Evolutionary conservation across 53 echinoderm and acorn worm species (phyloP).

Genomic region (Luidia sarsii): DNA sequence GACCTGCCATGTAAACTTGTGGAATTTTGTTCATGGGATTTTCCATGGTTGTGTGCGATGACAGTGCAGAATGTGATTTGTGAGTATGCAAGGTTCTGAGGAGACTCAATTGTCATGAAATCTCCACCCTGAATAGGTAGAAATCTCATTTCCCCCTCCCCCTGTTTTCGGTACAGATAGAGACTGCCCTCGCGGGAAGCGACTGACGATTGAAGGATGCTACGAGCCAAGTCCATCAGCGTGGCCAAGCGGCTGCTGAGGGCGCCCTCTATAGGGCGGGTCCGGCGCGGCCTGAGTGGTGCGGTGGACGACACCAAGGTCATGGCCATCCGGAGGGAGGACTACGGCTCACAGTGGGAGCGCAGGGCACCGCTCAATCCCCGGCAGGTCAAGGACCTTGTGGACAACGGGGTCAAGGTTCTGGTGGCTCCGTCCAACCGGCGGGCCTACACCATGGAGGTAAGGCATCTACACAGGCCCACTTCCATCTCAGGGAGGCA

Average conservation of each 20-base stretch:
- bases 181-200: too few relatives aligned
- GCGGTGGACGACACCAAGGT: constrained; percentile 1
- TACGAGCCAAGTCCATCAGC: constrained; percentile 18
- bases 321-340: constrained; percentile 87
- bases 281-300: not conserved
- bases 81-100: too few relatives aligned
- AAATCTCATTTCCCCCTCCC: too few relatives aligned
- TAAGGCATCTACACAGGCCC: too few relatives aligned
- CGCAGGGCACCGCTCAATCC: constrained; percentile 90
- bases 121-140: too few relatives aligned
- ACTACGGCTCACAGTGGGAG: constrained; percentile 97
- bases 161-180: too few relatives aligned
- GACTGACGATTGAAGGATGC: constrained; percentile 36
- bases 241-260: not conserved
- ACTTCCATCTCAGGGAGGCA: too few relatives aligned
- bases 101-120: too few relatives aligned
- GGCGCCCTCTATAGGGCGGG: not conserved
- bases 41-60: too few relatives aligned
- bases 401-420: constrained; percentile 88
- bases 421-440: constrained; percentile 90
- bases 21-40: too few relatives aligned
- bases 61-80: too few relatives aligned
- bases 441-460: constrained; percentile 96
- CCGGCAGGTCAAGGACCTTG: constrained; percentile 65
- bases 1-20: too few relatives aligned